These are phyloP conservation scores for Rhipidura dahli DNA, from an alignment of 2,113 vertebrate genomes.

Conservation along the genomic window DNA sequence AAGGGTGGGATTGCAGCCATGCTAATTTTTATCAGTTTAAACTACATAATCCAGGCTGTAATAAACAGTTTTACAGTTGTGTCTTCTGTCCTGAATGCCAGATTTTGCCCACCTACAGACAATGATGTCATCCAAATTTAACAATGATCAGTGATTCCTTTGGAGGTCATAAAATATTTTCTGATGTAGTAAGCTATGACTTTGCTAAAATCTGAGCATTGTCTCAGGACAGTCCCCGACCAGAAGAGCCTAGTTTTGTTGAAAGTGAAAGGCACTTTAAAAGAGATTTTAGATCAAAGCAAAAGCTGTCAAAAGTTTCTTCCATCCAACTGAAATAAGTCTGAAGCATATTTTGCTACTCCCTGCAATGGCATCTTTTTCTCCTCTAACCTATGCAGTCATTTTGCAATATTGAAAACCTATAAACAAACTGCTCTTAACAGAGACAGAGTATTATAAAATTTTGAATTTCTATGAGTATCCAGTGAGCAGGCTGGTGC, in stretches of 20 bases:
- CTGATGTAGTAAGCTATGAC: not conserved
- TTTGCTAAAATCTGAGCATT: not conserved
- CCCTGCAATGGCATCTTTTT: not conserved
- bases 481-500: not conserved
- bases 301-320: not conserved
- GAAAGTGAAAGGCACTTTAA: not conserved
- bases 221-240: not conserved
- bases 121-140: not conserved
- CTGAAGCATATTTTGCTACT: not conserved
- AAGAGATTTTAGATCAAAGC: not conserved
- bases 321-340: not conserved
- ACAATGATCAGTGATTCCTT: not conserved
- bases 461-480: not conserved
- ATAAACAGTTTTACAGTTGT: not conserved
- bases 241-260: not conserved
- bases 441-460: not conserved
- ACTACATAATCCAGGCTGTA: not conserved
- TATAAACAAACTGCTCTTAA: not conserved
- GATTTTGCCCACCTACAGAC: not conserved
- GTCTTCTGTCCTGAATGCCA: not conserved
- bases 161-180: not conserved
- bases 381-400: not conserved
- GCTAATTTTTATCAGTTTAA: not conserved
- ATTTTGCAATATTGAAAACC: not conserved
- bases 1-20: constrained; percentile 8